Evolutionary conservation across 92 coral and sea anemone species (phyloP).

Genomic region (Epizoanthus ramosus): DNA sequence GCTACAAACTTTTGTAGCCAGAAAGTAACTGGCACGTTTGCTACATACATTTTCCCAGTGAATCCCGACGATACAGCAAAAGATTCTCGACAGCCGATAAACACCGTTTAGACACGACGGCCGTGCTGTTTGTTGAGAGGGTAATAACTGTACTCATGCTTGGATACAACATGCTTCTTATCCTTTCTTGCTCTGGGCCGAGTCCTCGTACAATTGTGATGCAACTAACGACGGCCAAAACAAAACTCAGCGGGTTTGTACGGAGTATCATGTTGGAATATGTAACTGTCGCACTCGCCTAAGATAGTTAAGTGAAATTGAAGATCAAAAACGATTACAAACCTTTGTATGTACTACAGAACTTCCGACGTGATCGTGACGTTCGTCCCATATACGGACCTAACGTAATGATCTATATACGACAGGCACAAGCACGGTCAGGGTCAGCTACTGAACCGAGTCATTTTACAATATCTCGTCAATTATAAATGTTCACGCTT

Average conservation of each 20-base stretch:
- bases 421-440: too few relatives aligned
- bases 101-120: constrained; percentile 5
- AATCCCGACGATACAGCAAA: background rate
- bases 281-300: too few relatives aligned
- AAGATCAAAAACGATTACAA: background rate
- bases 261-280: background rate
- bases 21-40: background rate
- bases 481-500: too few relatives aligned
- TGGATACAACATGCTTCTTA: background rate
- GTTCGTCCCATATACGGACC: too few relatives aligned
- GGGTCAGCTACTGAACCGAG: too few relatives aligned
- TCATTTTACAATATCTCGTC: too few relatives aligned
- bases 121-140: background rate
- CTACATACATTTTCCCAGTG: background rate
- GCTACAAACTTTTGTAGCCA: too few relatives aligned
- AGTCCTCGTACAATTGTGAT: background rate
- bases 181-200: background rate
- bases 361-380: too few relatives aligned
- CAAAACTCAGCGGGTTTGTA: background rate
- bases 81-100: background rate
- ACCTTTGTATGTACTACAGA: too few relatives aligned
- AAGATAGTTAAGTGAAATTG: background rate
- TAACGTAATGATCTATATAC: too few relatives aligned
- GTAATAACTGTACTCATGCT: background rate
- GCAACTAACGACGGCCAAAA: background rate